A percentile compares a stretch with the other conserved stretches of the same genome.
Conservation (phyloP, 2,797 vertebrate species). For the Cyprinella venusta region DNA sequence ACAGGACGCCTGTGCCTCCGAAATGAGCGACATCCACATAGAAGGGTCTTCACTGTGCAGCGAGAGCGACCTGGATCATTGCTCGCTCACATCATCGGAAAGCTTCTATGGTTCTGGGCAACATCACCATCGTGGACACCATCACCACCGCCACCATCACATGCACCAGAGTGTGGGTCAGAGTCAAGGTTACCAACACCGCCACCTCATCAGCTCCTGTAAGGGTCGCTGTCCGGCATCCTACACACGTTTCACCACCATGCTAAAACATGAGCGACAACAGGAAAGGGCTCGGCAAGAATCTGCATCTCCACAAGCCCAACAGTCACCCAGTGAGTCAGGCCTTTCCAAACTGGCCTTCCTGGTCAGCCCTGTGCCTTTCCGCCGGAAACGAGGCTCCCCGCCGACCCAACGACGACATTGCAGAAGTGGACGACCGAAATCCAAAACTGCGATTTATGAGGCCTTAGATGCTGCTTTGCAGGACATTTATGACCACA, state of each 20-base stretch:
- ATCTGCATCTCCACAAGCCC: constrained; percentile 66
- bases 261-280: constrained; percentile 91
- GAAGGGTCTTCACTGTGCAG: constrained; percentile 98
- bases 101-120: constrained; percentile 86
- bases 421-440: constrained; percentile 77
- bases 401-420: constrained; percentile 76
- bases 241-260: constrained; percentile 96
- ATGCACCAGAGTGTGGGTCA: constrained; percentile 88
- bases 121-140: constrained; percentile 78
- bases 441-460: constrained; percentile 89
- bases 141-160: constrained; percentile 85
- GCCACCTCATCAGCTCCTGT: constrained; percentile 93
- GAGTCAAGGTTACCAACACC: constrained; percentile 84
- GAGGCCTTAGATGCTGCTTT: constrained; percentile 94
- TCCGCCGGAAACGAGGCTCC: constrained; percentile 92
- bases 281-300: constrained; percentile 88
- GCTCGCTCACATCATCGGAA: constrained; percentile 95
- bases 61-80: constrained; percentile 98
- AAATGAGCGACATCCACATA: constrained; percentile 94
- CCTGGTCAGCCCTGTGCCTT: constrained; percentile 98
- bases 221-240: constrained; percentile 96
- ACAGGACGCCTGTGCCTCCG: constrained; percentile 90
- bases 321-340: constrained; percentile 77
- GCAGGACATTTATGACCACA: constrained; percentile 96
- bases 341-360: constrained; percentile 96